phyloP scores from a whole-genome alignment of 2,797 vertebrate genomes.

The Xiphophorus birchmanni region DNA sequence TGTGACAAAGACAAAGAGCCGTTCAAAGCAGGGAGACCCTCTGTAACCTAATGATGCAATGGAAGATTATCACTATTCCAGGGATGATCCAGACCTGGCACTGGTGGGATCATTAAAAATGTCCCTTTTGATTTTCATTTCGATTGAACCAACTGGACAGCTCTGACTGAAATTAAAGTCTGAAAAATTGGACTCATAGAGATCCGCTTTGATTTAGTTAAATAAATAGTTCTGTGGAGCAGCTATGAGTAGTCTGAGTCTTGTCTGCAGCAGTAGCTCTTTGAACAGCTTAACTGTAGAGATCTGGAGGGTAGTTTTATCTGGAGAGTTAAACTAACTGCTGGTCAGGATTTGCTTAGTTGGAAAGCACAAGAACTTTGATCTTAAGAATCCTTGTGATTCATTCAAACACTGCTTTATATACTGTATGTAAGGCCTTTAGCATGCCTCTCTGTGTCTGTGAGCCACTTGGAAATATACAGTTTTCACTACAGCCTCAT shows the following conservation, averaged over 20 bases:
- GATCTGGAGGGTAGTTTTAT: neutral
- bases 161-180: conserved; percentile 1
- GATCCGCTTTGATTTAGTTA: neutral
- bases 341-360: neutral
- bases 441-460: neutral
- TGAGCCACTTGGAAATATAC: neutral
- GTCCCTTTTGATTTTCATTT: conserved; percentile 38
- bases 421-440: neutral
- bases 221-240: neutral
- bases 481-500: neutral
- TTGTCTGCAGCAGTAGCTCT: neutral
- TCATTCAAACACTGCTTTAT: neutral
- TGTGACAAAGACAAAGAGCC: conserved; percentile 58
- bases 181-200: conserved; percentile 11
- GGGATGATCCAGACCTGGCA: conserved; percentile 41
- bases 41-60: conserved; percentile 73
- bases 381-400: neutral
- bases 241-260: neutral
- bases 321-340: neutral
- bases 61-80: conserved; percentile 48
- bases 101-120: conserved; percentile 38
- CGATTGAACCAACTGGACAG: conserved; percentile 11
- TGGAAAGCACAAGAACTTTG: neutral
- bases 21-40: conserved; percentile 49
- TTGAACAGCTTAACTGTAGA: neutral